Evolutionary conservation across 2,797 vertebrate species (phyloP).

Genomic region (Halcyon chelicuti): DNA sequence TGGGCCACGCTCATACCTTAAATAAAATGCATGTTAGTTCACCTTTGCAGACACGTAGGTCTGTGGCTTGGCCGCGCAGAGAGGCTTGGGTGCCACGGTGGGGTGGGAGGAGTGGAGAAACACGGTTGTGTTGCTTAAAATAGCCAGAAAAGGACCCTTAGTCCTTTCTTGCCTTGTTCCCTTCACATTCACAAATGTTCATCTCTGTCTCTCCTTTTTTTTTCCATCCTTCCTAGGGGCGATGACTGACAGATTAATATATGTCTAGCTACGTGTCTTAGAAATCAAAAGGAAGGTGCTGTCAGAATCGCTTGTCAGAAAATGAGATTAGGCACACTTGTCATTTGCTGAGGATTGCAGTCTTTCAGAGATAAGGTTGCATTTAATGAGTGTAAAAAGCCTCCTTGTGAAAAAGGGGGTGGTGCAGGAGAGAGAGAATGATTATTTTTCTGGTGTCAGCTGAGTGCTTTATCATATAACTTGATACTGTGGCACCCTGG

Average conservation of each 20-base stretch:
- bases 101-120: background rate
- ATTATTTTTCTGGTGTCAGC: slow-evolving; percentile 80
- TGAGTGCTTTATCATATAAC: slow-evolving; percentile 78
- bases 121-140: background rate
- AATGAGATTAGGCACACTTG: slow-evolving; percentile 94
- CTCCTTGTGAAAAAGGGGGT: slow-evolving; percentile 78
- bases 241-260: slow-evolving; percentile 99
- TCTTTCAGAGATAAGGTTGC: slow-evolving; percentile 91
- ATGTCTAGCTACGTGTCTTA: slow-evolving; percentile 94
- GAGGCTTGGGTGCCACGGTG: background rate
- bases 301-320: slow-evolving; percentile 93
- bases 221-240: slow-evolving; percentile 78
- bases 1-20: background rate
- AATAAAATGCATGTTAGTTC: background rate
- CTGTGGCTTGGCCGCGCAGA: background rate
- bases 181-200: slow-evolving; percentile 80
- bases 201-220: slow-evolving; percentile 73
- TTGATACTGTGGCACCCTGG: slow-evolving; percentile 75
- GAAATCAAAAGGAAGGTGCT: slow-evolving; percentile 94
- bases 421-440: slow-evolving; percentile 71
- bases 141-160: slow-evolving; percentile 53
- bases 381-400: slow-evolving; percentile 92
- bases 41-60: background rate
- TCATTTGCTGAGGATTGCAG: slow-evolving; percentile 91
- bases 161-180: slow-evolving; percentile 73